phyloP scores from a whole-genome alignment of 2,113 vertebrate genomes.

The Odobenus rosmarus region DNA sequence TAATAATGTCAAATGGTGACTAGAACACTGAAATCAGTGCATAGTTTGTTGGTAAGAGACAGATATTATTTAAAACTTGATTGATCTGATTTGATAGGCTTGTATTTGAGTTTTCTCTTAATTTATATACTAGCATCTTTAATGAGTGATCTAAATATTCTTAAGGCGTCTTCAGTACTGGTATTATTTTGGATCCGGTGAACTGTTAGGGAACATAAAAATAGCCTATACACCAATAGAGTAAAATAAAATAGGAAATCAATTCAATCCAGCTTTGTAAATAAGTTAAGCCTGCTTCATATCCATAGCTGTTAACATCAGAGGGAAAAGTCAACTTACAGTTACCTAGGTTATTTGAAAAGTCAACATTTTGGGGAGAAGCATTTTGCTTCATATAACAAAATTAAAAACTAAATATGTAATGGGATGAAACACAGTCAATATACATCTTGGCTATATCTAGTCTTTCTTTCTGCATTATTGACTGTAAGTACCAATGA shows the following conservation, averaged over 20 bases:
- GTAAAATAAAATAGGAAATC: neutral
- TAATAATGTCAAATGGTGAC: neutral
- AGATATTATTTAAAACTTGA: neutral
- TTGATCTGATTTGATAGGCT: neutral
- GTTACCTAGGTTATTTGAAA: constrained; percentile 36
- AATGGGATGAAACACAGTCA: neutral
- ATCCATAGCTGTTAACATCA: neutral
- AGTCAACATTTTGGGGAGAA: constrained; percentile 13
- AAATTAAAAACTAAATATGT: neutral
- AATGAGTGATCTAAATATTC: neutral
- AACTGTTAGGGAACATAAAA: neutral
- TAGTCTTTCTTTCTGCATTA: neutral
- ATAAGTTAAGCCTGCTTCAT: neutral
- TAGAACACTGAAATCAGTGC: neutral
- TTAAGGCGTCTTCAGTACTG: neutral
- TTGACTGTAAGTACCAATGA: neutral
- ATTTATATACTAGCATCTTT: neutral
- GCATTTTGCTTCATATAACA: constrained; percentile 2
- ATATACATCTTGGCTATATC: neutral
- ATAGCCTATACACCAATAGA: neutral
- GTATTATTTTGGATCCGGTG: neutral
- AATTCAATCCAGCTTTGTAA: neutral
- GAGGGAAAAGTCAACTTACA: neutral
- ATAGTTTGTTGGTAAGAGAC: neutral
- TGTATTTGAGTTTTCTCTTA: neutral